These are phyloP conservation scores for Monopterus albus DNA, from an alignment of 2,113 vertebrate species.

Conservation along the genomic window DNA sequence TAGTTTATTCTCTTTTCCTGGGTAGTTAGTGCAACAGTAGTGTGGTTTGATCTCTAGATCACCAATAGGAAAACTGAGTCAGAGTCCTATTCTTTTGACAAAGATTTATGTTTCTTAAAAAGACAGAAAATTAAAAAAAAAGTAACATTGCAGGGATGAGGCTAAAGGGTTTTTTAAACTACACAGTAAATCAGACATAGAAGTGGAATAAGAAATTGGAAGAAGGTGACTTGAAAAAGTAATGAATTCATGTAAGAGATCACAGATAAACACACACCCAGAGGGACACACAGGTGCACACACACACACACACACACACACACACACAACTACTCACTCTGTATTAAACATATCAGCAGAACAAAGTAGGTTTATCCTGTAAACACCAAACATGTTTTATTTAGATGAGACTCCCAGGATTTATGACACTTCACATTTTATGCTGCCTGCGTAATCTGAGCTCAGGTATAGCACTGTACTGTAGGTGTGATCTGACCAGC, in stretches of 20 bases:
- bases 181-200: neutral
- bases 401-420: conserved; percentile 47
- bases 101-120: too few relatives aligned
- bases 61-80: neutral
- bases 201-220: neutral
- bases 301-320: too few relatives aligned
- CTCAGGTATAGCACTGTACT: neutral
- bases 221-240: conserved; percentile 18
- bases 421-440: conserved; percentile 50
- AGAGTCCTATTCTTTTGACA: too few relatives aligned
- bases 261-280: too few relatives aligned
- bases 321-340: conserved; percentile 16
- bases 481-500: conserved; percentile 29
- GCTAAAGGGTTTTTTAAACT: neutral
- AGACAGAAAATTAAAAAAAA: neutral
- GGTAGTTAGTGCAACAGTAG: too few relatives aligned
- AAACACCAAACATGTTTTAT: conserved; percentile 50
- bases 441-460: conserved; percentile 33
- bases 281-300: too few relatives aligned
- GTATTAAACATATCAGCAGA: conserved; percentile 50
- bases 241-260: conserved; percentile 28
- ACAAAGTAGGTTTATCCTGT: conserved; percentile 42
- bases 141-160: neutral
- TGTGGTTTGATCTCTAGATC: too few relatives aligned
- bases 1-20: neutral